Conservation (phyloP, 2,888 invertebrate species). For the Meteorus colon region DNA sequence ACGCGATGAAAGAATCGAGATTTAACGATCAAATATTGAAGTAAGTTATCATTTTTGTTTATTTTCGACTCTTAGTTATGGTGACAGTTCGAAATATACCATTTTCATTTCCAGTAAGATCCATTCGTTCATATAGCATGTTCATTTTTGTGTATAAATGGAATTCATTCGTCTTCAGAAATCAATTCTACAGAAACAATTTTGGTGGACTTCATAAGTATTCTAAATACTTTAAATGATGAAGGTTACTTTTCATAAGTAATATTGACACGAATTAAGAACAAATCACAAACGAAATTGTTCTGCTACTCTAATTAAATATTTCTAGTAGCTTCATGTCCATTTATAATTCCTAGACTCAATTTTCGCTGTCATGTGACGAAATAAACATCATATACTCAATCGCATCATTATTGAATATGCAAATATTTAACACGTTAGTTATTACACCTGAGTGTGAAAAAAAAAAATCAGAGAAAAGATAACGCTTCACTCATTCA, state of each 20-base stretch:
- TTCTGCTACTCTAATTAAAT: neutral
- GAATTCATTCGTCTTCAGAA: too few relatives aligned
- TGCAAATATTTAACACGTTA: neutral
- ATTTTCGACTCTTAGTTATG: neutral
- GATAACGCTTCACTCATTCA: neutral
- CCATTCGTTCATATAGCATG: too few relatives aligned
- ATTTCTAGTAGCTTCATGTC: neutral
- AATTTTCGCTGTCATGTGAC: neutral
- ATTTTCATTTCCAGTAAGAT: too few relatives aligned
- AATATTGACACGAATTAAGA: too few relatives aligned
- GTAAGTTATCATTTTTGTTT: neutral
- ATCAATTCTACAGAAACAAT: too few relatives aligned
- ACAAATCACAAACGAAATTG: neutral
- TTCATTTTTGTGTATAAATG: too few relatives aligned
- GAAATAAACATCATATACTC: neutral
- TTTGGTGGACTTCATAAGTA: too few relatives aligned
- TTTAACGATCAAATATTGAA: neutral
- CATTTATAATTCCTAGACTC: neutral
- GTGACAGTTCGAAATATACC: too few relatives aligned
- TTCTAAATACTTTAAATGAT: too few relatives aligned
- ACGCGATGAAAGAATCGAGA: neutral
- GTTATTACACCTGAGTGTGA: neutral
- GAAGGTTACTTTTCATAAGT: too few relatives aligned
- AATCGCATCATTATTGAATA: neutral
- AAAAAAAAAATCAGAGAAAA: neutral